These are phyloP conservation scores for Melopsittacus undulatus DNA, from an alignment of 2,797 vertebrate genomes.

Conservation along the genomic window DNA sequence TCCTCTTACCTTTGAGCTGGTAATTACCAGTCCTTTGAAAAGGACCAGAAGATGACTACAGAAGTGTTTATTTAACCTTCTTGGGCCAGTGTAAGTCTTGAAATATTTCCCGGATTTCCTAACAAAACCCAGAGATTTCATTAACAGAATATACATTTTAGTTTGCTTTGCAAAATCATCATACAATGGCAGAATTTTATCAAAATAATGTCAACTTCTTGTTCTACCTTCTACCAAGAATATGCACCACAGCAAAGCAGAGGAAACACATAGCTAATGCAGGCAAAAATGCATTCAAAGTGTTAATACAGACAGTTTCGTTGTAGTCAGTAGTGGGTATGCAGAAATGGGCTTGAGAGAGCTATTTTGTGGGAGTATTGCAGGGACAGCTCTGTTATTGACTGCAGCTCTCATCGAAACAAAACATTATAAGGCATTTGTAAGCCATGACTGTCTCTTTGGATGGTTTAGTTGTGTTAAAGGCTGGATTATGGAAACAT, in stretches of 20 bases:
- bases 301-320: not conserved
- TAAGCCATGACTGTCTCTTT: conserved; percentile 2
- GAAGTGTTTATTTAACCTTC: not conserved
- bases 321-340: not conserved
- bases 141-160: not conserved
- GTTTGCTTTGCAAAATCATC: not conserved
- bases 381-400: not conserved
- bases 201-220: not conserved
- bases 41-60: not conserved
- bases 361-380: not conserved
- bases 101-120: not conserved
- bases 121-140: not conserved
- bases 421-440: conserved; percentile 22
- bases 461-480: conserved; percentile 20
- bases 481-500: conserved; percentile 33
- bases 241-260: not conserved
- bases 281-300: not conserved
- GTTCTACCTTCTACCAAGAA: not conserved
- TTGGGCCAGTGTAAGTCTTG: not conserved
- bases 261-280: not conserved
- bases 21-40: not conserved
- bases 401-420: conserved; percentile 23
- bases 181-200: accelerated
- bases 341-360: not conserved
- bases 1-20: not conserved